Base-by-base conservation (phyloP, 2,888 invertebrate genomes). In the Encarsia formosa region DNA sequence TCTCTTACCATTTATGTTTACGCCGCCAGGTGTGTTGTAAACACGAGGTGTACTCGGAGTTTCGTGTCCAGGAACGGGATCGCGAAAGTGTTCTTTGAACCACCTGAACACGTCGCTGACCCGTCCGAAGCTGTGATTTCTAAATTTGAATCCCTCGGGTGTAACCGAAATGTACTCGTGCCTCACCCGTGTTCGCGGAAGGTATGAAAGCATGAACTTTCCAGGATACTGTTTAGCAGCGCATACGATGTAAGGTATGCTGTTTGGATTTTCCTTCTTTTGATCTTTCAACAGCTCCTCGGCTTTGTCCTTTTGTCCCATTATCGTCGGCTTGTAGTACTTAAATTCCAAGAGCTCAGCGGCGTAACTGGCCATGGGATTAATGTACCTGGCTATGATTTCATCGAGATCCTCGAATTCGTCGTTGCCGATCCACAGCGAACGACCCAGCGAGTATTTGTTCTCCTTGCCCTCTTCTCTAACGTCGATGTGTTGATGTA, bases 351-450 rank as follows among this genome's bases (percentile, higher is more conserved):
- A 77, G 32, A 99, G 79, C 69, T 99, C 99, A 3, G 95, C 81
- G 0, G 92, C 94, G 67, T 87, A 88, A 0, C 88, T 83, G 0
- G 97, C 96, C 96, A 99, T 96, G 0, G 98, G 99, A 54, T 91
- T 94, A 5, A 99, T 87, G 75, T 94, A 85, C 18, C 54, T 54
- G 0, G 98, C 97, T 49, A 99, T 91, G 54, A 99, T 99, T 85
- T 99, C 99, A 75, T 99, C 99, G 26, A 99, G 78, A 76, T 99
- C 99, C 77, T 99, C 99, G 74, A 94, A 99, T 68, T 96, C 95
- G 65, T 96, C 91, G 55, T 82, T 85, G 29, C 86, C 87, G 63
- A 98, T 98, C 85, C 87, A 88, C 11, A 98, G 78, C 69, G 79
- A 81, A 65, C 84, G 84, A 45, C 98, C 98, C 61, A 99, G 77